Evolutionary conservation across 2,113 vertebrate genomes (phyloP).

Genomic region (Todiramphus saurophagus): DNA sequence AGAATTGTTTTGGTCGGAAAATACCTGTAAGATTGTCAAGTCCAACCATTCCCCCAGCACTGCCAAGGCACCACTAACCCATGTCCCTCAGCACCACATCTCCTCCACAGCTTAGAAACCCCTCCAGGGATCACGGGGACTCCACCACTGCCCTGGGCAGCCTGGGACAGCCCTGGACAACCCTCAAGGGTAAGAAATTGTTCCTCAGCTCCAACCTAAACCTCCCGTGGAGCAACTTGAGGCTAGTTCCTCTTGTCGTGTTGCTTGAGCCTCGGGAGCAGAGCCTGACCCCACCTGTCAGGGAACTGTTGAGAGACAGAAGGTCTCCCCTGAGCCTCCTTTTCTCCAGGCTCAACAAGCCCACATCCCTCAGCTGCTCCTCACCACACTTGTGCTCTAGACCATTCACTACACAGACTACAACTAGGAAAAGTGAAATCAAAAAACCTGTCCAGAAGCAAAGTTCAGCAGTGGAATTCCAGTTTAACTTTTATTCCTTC

Average conservation of each 20-base stretch:
- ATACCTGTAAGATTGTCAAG: not conserved
- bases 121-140: no score
- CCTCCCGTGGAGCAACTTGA: no score
- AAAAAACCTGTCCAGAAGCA: not conserved
- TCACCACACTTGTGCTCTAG: not conserved
- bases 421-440: not conserved
- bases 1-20: not conserved
- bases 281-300: no score
- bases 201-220: no score
- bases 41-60: not conserved
- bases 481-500: not conserved
- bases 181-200: no score
- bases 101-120: not conserved
- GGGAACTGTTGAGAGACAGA: no score
- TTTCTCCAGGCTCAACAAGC: not conserved
- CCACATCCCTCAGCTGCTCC: not conserved
- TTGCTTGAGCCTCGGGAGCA: no score
- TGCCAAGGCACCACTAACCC: not conserved
- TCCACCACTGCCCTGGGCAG: no score
- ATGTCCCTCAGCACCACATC: not conserved
- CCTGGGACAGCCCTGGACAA: no score
- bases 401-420: not conserved
- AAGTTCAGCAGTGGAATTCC: not conserved
- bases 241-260: no score
- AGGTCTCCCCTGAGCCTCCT: not conserved